Base-by-base conservation (phyloP, 2,113 vertebrate genomes). In the Upupa epops region DNA sequence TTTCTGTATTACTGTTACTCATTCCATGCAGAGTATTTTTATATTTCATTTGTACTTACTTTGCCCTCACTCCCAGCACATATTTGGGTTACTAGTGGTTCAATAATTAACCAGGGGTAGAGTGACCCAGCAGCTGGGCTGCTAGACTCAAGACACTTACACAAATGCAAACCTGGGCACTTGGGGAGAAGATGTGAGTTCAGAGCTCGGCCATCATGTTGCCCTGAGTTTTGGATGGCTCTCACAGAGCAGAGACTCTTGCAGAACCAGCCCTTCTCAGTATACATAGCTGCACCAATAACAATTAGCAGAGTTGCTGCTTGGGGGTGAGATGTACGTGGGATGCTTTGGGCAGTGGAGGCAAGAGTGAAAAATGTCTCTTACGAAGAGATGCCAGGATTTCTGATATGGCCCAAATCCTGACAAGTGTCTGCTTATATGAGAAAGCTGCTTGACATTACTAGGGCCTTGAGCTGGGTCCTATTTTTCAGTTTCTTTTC, bases 1-100 rank as follows among this genome's bases (percentile, higher is more conserved):
- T 82, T 91, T 89, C 64, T 88, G 55, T 88, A 40, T 91, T 87
- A 63, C 76, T 22, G 3, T 83, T 91, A 75, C 51, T 80, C 83
- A 34, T 77, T 90, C 61, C 55, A 5, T 90, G 31, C 8, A 6
- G 52, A 79, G 75, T 82, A 51, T 29, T 89, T 73, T 65, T 64
- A 8, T 77, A 73, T 89, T 93, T 90, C 7, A 48, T 85, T 82
- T 84, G 46, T 65, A 21, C 78, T 81, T 86, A 29, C 59, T 79
- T 88, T 78, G 26, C 45, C 36, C 24, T 84, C 29, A 11, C 13
- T 81, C 16, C 25, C 20, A 28, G n/a, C 55, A n/a, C 11, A 17
- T 55, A 28, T 0, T 82, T 46, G 11, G 26, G 13, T 84, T 61
- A 58, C 46, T 54, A 65, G 40, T 51, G 24, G 5, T 81, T 86